A percentile compares a stretch with the other conserved stretches of the same genome.
phyloP scores from a whole-genome alignment of 37 sponge, comb jelly and placozoan species.

The Corticium candelabrum region DNA sequence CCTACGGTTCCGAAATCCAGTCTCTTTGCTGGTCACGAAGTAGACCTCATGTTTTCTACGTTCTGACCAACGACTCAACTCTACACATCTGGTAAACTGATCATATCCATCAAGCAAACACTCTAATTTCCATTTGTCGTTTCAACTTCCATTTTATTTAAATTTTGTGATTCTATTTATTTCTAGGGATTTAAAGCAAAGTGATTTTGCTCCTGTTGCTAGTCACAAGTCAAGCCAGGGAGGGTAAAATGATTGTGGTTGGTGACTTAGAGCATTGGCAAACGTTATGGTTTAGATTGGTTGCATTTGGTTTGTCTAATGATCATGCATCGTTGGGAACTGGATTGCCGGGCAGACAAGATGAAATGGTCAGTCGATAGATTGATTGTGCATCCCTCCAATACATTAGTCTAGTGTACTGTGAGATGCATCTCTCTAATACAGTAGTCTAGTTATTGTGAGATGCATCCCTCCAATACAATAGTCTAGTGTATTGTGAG shows the following conservation, averaged over 20 bases:
- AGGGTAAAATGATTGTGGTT: too few relatives aligned
- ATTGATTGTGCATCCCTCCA: too few relatives aligned
- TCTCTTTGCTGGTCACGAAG: neutral
- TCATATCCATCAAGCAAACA: too few relatives aligned
- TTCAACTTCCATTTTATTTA: too few relatives aligned
- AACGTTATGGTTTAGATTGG: neutral
- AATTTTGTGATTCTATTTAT: too few relatives aligned
- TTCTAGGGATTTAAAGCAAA: neutral
- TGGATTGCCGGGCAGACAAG: neutral
- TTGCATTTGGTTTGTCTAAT: neutral
- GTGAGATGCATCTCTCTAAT: too few relatives aligned
- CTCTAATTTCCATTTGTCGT: too few relatives aligned
- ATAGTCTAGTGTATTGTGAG: too few relatives aligned
- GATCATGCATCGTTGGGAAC: neutral
- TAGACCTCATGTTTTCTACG: neutral
- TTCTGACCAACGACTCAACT: neutral
- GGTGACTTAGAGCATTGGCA: too few relatives aligned
- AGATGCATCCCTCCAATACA: too few relatives aligned
- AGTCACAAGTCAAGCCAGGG: neutral
- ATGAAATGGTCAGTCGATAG: neutral
- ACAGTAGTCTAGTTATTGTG: too few relatives aligned
- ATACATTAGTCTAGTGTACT: too few relatives aligned
- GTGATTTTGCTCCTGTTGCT: neutral
- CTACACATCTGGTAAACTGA: neutral
- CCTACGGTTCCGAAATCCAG: neutral